Evolutionary conservation across 53 echinoderm and acorn worm species (phyloP), one percentile per base, ranked within the genome.

Genomic region (Henricia sp.): DNA sequence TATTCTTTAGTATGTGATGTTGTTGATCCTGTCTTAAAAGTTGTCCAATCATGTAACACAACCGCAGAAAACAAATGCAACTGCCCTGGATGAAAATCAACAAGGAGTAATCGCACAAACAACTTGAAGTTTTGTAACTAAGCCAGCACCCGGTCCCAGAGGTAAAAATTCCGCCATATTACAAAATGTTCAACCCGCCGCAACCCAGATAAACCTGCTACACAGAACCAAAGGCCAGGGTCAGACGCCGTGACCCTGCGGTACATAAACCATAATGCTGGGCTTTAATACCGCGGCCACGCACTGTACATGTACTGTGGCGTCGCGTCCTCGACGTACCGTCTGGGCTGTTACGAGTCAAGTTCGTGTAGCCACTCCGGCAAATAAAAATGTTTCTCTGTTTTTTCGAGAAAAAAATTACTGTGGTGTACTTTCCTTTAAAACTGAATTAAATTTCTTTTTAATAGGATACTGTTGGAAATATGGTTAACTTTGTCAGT

Each of bases 121-220:
- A 80, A 80, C 29, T 63, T 64, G 32, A 46, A 60, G 32, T 80
- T 80, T 80, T 19, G 52, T 33, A 21, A n/a, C n/a, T n/a, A n/a
- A 50, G 44, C 80, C 64, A 43, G 46, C 62, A 43, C 48, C 80
- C n/a, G 35, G 30, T 80, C 80, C 80, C 80, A 80, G 46, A 46
- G 80, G 80, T 63, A 80, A 43, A 80, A 11, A 64, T 43, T 40
- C 63, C 64, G 64, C 64, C 64, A 78, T 73, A 52, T n/a, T 40
- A 25, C 28, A 37, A 63, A 12, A n/a, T n/a, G n/a, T n/a, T n/a
- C n/a, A n/a, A n/a, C n/a, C n/a, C n/a, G n/a, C 64, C 33, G 32
- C 80, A 80, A 80, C 80, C 80, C 32, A 63, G 80, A 80, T 80
- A 80, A n/a, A 80, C 70, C 43, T 41, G 50, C 46, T 46, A 40